Evolutionary conservation across 2,113 vertebrate species (phyloP).

Genomic region (Mystacornis crossleyi): DNA sequence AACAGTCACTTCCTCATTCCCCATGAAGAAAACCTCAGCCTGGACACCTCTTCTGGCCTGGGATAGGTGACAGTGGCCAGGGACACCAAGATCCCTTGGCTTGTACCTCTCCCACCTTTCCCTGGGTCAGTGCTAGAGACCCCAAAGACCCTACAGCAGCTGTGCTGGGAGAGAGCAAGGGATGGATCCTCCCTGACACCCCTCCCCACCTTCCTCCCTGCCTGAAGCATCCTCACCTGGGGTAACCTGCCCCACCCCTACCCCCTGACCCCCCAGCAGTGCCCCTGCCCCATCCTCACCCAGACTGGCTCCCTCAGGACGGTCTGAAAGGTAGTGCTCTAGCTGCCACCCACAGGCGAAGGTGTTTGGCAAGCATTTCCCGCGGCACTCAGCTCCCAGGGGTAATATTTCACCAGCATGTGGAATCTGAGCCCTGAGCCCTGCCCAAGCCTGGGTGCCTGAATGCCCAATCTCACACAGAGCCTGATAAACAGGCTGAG

Average conservation of each 20-base stretch:
- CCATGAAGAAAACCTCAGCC: neutral
- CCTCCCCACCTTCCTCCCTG: neutral
- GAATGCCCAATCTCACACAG: rapidly evolving
- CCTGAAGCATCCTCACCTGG: neutral
- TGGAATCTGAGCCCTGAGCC: neutral
- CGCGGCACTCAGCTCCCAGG: rapidly evolving
- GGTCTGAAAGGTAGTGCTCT: rapidly evolving
- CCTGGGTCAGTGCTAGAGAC: neutral
- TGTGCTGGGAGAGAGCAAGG: neutral
- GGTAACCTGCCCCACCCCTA: neutral
- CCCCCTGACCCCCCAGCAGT: neutral
- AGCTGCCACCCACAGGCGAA: neutral
- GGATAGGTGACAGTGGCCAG: rapidly evolving
- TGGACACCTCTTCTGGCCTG: neutral
- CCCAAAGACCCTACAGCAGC: neutral
- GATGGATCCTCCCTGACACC: neutral
- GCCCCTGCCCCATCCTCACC: neutral
- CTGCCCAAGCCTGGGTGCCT: neutral
- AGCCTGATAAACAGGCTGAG: rapidly evolving
- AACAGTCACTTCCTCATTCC: neutral
- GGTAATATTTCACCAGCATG: neutral
- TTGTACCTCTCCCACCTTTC: neutral
- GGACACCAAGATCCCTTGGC: neutral
- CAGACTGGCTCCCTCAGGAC: neutral
- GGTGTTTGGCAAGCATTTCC: neutral